Conservation (phyloP, 1,140 invertebrate species). For the Colletes gigas region DNA sequence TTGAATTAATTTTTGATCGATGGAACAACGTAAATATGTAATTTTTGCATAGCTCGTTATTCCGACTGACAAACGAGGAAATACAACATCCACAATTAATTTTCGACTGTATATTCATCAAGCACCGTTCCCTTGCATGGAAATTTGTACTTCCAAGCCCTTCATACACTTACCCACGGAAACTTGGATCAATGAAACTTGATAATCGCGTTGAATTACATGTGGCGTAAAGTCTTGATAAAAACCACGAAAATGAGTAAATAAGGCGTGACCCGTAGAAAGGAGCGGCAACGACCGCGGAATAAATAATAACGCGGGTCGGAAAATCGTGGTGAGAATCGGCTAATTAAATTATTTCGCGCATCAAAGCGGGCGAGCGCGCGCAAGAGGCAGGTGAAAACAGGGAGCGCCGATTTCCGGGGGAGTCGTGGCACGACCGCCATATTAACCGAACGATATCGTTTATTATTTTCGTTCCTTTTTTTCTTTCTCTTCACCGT, state of each 20-base stretch:
- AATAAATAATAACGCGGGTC: not conserved
- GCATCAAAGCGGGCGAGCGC: conserved; percentile 28
- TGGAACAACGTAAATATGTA: no score
- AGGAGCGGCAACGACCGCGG: not conserved
- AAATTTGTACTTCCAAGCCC: no score
- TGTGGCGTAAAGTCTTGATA: not conserved
- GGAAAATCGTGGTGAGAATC: conserved; percentile 40
- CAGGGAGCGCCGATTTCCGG: conserved; percentile 36
- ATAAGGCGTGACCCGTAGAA: not conserved
- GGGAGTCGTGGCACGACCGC: conserved; percentile 27
- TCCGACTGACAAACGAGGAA: no score
- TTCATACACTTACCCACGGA: no score
- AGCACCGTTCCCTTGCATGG: no score
- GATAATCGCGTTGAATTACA: not conserved
- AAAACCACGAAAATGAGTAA: not conserved
- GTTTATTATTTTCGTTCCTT: conserved; percentile 27
- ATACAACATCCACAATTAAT: not conserved
- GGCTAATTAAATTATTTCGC: conserved; percentile 54
- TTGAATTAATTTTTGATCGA: not conserved
- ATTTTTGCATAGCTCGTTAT: no score
- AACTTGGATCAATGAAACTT: no score
- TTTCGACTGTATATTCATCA: not conserved
- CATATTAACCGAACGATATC: conserved; percentile 51
- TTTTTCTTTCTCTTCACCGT: not conserved
- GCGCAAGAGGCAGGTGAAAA: not conserved